Conservation (phyloP, 2,888 invertebrate species). For the Altica lythri region DNA sequence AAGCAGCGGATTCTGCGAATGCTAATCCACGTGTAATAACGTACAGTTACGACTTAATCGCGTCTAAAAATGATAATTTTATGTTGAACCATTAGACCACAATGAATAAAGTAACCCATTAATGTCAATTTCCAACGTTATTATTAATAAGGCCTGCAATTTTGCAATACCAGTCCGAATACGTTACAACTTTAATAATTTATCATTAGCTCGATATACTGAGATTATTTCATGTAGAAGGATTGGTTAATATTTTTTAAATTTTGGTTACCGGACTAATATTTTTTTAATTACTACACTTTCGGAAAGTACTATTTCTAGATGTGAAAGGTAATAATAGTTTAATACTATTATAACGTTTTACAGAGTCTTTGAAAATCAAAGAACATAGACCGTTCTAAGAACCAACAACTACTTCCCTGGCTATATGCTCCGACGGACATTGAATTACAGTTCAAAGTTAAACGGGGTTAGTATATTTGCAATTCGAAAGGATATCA, state of each 20-base stretch:
- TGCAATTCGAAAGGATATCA: no score
- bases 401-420: no score
- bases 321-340: no score
- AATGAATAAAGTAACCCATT: slow-evolving; percentile 29
- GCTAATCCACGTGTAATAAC: background rate
- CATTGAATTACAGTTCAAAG: no score
- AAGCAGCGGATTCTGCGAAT: background rate
- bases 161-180: slow-evolving; percentile 26
- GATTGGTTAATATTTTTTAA: background rate
- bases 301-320: no score
- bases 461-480: no score
- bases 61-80: slow-evolving; percentile 28
- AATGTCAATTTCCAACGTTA: slow-evolving; percentile 26
- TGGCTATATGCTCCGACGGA: no score
- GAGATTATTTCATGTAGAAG: slow-evolving; percentile 4
- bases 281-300: no score
- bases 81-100: slow-evolving; percentile 17
- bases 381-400: no score
- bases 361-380: no score
- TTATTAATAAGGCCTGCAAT: slow-evolving; percentile 31
- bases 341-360: no score
- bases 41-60: slow-evolving; percentile 13
- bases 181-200: slow-evolving; percentile 19
- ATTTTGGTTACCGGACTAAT: no score
- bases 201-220: slow-evolving; percentile 21